These are phyloP conservation scores for Brachionus asplanchnoidis DNA, from an alignment of 1,140 invertebrate genomes.

Conservation along the genomic window DNA sequence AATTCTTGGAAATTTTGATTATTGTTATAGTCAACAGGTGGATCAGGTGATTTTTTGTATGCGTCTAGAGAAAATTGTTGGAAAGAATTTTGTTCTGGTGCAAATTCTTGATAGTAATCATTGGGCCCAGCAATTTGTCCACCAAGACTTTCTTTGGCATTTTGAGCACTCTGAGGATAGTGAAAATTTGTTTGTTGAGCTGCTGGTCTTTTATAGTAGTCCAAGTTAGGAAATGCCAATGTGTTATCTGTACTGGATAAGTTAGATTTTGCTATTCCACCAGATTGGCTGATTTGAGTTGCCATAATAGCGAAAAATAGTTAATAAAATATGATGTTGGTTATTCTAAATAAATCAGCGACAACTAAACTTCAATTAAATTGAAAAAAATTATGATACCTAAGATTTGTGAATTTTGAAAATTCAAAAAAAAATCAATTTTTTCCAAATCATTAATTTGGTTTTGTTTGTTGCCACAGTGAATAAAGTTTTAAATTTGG, in stretches of 20 bases:
- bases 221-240: neutral
- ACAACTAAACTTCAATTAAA: neutral
- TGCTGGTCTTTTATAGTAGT: neutral
- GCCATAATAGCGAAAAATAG: neutral
- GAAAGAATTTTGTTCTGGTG: neutral
- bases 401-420: neutral
- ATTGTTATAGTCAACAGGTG: neutral
- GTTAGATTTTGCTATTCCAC: conserved; percentile 31
- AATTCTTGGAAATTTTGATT: neutral
- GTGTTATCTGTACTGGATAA: conserved; percentile 1
- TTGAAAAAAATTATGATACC: neutral
- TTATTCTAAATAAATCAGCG: neutral
- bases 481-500: neutral
- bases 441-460: conserved; percentile 7
- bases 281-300: neutral
- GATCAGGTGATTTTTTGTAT: neutral
- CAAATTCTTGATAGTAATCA: neutral
- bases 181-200: neutral
- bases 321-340: neutral
- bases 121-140: neutral
- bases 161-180: conserved; percentile 25
- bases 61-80: neutral
- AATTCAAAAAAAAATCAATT: neutral
- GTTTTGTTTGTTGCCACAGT: conserved; percentile 10
- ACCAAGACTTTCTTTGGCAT: conserved; percentile 1